Base-by-base conservation (phyloP, 2,113 vertebrate genomes). In the Sprattus sprattus region DNA sequence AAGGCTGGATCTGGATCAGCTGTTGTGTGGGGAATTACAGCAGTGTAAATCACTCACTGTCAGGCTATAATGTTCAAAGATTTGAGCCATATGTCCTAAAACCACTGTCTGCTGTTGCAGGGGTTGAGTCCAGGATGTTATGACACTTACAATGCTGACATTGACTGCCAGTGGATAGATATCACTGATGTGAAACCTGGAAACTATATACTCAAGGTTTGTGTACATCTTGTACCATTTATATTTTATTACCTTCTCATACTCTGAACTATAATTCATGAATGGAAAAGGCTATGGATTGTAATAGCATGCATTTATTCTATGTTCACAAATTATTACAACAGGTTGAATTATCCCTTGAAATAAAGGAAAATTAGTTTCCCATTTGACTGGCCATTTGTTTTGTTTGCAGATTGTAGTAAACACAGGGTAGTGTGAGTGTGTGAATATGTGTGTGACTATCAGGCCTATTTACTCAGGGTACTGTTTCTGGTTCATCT, bases 111-210 rank as follows among this genome's bases (percentile, higher is more conserved):
- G 49, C 83, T 8, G n/a, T 75, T 92, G 89, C 89, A 99, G 98
- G 98, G 98, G 50, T 90, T 99, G 92, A 99, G 97, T 85, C 98
- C 98, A 84, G 98, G 98, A 85, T 99, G 98, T 89, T 99, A 99
- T 0, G 98, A 99, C 89, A 99, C 97, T 60, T 99, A 99, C 87
- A 99, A 98, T 54, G 98, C 98, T 85, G 98, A 99, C 91, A 99
- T 99, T 89, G 98, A 99, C 91, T 99, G 98, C 92, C 98, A 99
- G 57, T 99, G 98, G 98, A 98, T 99, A 88, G 98, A 99, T 90
- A 99, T 99, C 90, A 99, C 98, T 91, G 98, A 99, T 87, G 97
- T 99, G 87, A 95, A 98, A 90, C 97, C 98, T 93, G 98, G 98
- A 90, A 97, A 98, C 91, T 99, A 98, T 89, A 95, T 97, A 91